Evolutionary conservation across 2,113 vertebrate genomes (phyloP).

Genomic region (Triplophysa tibetana): DNA sequence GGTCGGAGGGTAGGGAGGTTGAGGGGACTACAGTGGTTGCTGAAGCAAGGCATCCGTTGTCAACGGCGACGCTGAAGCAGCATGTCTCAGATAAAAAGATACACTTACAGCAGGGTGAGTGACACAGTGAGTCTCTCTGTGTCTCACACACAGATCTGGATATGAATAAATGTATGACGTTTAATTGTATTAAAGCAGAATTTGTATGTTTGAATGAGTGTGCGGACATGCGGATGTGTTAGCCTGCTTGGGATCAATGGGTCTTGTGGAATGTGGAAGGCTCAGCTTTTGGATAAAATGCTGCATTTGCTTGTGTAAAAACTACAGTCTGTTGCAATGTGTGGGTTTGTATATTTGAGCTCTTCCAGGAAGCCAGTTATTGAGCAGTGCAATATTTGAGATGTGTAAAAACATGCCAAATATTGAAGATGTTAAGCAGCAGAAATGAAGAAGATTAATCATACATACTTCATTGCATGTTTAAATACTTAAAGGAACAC

Average conservation of each 20-base stretch:
- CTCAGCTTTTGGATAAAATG: conserved; percentile 7
- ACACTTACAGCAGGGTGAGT: conserved; percentile 85
- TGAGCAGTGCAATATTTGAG: background rate
- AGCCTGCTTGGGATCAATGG: conserved; percentile 9
- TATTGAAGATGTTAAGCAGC: background rate
- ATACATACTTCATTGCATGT: background rate
- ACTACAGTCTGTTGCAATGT: background rate
- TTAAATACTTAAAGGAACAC: background rate
- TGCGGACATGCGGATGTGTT: conserved; percentile 13
- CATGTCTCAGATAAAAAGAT: conserved; percentile 90
- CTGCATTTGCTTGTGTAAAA: background rate
- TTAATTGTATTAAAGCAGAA: background rate
- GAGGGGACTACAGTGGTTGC: conserved; percentile 25
- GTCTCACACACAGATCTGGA: background rate
- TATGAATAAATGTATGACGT: background rate
- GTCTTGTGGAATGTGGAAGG: conserved; percentile 26
- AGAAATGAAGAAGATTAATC: background rate
- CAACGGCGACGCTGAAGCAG: conserved; percentile 51
- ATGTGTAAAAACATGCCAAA: no score
- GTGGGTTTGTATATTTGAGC: background rate
- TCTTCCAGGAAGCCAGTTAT: background rate
- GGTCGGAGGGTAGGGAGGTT: conserved; percentile 10
- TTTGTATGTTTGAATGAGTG: background rate
- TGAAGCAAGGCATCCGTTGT: conserved; percentile 36
- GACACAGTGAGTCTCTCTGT: conserved; percentile 13